Conservation (phyloP, 1,140 invertebrate genomes). For the Drosophila bocki region DNA sequence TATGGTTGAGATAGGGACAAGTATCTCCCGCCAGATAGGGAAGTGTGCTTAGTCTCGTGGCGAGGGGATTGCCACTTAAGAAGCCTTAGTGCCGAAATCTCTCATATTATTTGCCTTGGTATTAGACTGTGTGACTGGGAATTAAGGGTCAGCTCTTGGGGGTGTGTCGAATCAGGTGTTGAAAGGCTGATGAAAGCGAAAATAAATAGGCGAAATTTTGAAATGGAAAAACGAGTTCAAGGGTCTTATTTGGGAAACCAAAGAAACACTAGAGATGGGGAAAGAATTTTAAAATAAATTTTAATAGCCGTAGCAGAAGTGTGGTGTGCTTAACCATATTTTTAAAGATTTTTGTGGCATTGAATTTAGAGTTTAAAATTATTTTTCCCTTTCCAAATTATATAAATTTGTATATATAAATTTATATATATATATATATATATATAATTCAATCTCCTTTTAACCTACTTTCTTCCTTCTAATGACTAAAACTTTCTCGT, state of each 20-base stretch:
- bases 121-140: slow-evolving; percentile 18
- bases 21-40: background rate
- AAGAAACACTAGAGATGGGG: background rate
- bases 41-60: background rate
- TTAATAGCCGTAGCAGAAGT: background rate
- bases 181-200: slow-evolving; percentile 11
- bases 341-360: background rate
- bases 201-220: background rate
- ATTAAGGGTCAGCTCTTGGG: slow-evolving; percentile 25
- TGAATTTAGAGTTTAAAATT: too few relatives aligned
- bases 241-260: background rate
- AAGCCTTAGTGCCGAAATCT: slow-evolving; percentile 12
- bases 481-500: background rate
- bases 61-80: slow-evolving; percentile 1
- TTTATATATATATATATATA: background rate
- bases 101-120: slow-evolving; percentile 27
- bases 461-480: background rate
- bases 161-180: slow-evolving; percentile 13
- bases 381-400: too few relatives aligned
- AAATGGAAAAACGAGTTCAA: background rate
- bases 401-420: too few relatives aligned
- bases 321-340: background rate
- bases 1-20: slow-evolving; percentile 27
- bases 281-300: background rate
- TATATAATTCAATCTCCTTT: background rate